Evolutionary conservation across 2,797 vertebrate species (phyloP).

Genomic region (Parotocinclus haroldoi): DNA sequence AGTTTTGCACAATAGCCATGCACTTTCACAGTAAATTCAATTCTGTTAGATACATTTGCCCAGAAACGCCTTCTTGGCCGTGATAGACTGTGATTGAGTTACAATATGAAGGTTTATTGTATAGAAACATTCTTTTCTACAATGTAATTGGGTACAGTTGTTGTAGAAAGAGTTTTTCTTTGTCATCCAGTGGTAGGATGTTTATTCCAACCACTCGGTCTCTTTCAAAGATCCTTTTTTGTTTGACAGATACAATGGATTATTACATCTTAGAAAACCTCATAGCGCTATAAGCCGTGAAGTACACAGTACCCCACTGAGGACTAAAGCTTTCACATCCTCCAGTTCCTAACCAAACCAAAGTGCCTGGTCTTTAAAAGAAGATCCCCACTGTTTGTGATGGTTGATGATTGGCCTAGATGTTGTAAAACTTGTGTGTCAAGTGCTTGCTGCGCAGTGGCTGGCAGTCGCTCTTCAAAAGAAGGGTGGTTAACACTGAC

Average conservation of each 20-base stretch:
- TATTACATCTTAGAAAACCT: conserved; percentile 27
- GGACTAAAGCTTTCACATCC: conserved; percentile 35
- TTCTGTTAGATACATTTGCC: no score
- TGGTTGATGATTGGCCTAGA: conserved; percentile 47
- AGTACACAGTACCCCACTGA: conserved; percentile 39
- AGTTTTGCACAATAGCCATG: no score
- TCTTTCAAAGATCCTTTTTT: no score
- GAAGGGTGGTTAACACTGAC: conserved; percentile 48
- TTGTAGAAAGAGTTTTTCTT: no score
- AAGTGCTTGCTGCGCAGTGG: conserved; percentile 45
- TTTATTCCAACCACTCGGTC: no score
- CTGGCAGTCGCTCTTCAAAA: conserved; percentile 49
- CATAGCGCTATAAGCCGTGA: conserved; percentile 28
- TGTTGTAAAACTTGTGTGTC: conserved; percentile 42
- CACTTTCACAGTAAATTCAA: no score
- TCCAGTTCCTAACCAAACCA: conserved; percentile 23
- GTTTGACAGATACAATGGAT: conserved; percentile 21
- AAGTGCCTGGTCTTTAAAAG: conserved; percentile 27
- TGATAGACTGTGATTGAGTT: no score
- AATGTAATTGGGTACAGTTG: no score
- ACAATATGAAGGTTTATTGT: no score
- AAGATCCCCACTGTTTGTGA: conserved; percentile 32
- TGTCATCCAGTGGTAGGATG: no score
- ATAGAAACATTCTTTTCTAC: no score
- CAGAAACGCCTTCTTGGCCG: no score